Conservation (phyloP, 2,797 vertebrate genomes). For the Macroramphosus scolopax region DNA sequence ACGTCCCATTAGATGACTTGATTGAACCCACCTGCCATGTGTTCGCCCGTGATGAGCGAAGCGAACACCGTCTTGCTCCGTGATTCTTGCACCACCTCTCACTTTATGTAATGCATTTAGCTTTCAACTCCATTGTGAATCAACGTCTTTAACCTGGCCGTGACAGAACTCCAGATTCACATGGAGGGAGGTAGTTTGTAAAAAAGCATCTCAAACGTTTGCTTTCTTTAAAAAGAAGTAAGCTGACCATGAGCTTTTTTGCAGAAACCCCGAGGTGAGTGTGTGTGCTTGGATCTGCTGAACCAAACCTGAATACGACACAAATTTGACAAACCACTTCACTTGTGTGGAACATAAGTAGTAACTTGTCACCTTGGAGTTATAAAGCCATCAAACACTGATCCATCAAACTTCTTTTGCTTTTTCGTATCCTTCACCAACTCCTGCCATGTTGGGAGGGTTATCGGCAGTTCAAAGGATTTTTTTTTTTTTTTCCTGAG, state of each 20-base stretch:
- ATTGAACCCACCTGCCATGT: conserved; percentile 72
- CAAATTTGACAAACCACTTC: conserved; percentile 3
- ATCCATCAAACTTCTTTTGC: too few species aligned
- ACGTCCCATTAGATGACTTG: conserved; percentile 71
- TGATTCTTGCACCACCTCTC: conserved; percentile 23
- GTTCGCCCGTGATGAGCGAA: conserved; percentile 52
- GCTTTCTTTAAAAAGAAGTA: conserved; percentile 32
- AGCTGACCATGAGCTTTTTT: too few species aligned
- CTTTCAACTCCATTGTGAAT: conserved; percentile 50
- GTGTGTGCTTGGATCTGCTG: too few species aligned
- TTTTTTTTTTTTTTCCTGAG: too few species aligned
- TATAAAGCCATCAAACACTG: too few species aligned
- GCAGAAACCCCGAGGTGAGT: too few species aligned
- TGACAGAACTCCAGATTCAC: conserved; percentile 52
- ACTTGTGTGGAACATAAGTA: too few species aligned
- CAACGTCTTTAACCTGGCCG: conserved; percentile 47
- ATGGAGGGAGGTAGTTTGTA: conserved; percentile 45
- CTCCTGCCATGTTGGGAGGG: too few species aligned
- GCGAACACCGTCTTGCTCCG: conserved; percentile 35
- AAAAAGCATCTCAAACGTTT: conserved; percentile 54
- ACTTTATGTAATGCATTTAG: conserved; percentile 50
- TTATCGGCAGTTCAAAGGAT: too few species aligned
- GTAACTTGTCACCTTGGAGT: too few species aligned
- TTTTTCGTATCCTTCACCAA: too few species aligned
- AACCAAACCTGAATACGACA: too few species aligned